phyloP scores from a whole-genome alignment of 2,113 vertebrate genomes.

The Caranx ignobilis region DNA sequence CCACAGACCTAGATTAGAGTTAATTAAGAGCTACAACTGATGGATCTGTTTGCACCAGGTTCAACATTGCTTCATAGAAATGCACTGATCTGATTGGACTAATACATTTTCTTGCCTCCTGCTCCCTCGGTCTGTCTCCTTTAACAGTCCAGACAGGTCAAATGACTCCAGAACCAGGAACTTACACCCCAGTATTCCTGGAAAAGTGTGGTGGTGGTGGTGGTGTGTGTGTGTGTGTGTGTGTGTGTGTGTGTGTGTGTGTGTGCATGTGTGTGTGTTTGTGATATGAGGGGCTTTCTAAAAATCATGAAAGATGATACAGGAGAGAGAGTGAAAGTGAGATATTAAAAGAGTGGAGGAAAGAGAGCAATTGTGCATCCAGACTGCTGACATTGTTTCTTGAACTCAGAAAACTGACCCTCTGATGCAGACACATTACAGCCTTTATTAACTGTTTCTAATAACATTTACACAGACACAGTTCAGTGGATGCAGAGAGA shows the following conservation, averaged over 20 bases:
- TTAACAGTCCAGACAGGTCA: slow-evolving; percentile 48
- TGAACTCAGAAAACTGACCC: slow-evolving; percentile 62
- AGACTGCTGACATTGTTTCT: slow-evolving; percentile 52
- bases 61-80: neutral
- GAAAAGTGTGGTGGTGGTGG: slow-evolving; percentile 44
- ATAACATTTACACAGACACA: slow-evolving; percentile 46
- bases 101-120: neutral
- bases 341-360: slow-evolving; percentile 33
- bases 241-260: slow-evolving; percentile 15
- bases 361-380: slow-evolving; percentile 27
- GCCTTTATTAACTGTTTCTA: slow-evolving; percentile 54
- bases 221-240: neutral
- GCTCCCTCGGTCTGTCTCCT: neutral
- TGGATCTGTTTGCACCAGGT: neutral
- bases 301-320: slow-evolving; percentile 77
- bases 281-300: slow-evolving; percentile 54
- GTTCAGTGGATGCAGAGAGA: slow-evolving; percentile 15
- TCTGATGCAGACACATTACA: slow-evolving; percentile 44
- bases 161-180: slow-evolving; percentile 72
- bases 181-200: slow-evolving; percentile 68
- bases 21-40: neutral
- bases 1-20: neutral
- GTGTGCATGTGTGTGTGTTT: slow-evolving; percentile 3
- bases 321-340: slow-evolving; percentile 29
- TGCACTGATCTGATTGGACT: neutral